Conservation (phyloP, 2,797 vertebrate species). For the Peromyscus aztecus region DNA sequence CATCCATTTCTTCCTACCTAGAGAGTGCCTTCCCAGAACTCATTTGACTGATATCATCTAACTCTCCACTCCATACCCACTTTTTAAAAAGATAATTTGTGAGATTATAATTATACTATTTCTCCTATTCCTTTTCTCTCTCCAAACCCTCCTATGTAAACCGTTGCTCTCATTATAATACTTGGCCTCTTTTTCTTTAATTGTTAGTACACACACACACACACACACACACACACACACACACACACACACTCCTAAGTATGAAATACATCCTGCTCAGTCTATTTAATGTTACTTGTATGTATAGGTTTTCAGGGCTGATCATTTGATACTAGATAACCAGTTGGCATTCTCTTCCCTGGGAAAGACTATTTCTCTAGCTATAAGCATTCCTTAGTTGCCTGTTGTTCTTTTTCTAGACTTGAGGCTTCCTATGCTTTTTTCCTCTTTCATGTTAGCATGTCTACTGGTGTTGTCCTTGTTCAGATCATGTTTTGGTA, state of each 20-base stretch:
- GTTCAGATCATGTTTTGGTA: not conserved
- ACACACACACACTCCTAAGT: not conserved
- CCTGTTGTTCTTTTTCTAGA: not conserved
- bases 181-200: not conserved
- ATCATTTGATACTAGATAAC: not conserved
- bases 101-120: not conserved
- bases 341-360: not conserved
- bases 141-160: not conserved
- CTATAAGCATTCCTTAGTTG: not conserved
- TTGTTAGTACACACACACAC: not conserved
- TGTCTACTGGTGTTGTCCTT: not conserved
- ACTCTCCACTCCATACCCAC: not conserved
- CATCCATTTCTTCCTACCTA: not conserved
- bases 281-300: not conserved
- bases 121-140: not conserved
- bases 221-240: not conserved
- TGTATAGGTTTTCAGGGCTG: not conserved
- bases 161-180: not conserved
- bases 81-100: not conserved
- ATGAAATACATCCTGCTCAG: not conserved
- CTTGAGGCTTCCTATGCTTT: not conserved
- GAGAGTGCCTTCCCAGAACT: slow-evolving; percentile 45
- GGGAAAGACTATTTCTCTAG: not conserved
- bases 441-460: not conserved
- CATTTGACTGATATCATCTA: slow-evolving; percentile 49